Evolutionary conservation across 2,797 vertebrate species (phyloP), one percentile per base, ranked within the genome.

Genomic region (Notolepis coatsorum): DNA sequence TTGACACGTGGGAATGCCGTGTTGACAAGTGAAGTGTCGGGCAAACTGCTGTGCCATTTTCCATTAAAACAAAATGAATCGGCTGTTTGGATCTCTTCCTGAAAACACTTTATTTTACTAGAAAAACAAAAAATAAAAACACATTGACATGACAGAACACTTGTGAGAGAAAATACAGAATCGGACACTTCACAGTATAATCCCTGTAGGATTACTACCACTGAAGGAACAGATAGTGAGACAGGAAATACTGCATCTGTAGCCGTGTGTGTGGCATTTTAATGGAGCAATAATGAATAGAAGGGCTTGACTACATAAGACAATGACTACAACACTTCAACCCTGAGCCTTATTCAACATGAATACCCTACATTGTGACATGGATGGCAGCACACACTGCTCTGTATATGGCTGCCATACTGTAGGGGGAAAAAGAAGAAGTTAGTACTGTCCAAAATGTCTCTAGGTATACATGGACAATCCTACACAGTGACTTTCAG

Each of bases 321-420:
- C 77, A 62, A 57, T 60, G 56, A 79, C 71, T 62, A 84, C 67
- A 83, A 87, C 77, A 86, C 80, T 77, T 88, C 71, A 88, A 86
- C 88, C 90, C 90, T 91, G 90, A 91, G 90, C 81, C 85, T 85
- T 88, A 77, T 85, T 86, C 45, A 74, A 89, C 76, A 83, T 75
- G 71, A 84, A 88, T 76, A 83, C 70, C 77, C 61, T 73, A 85
- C 69, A 56, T 71, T 21, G 13, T 52, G 67, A 80, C 71, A 69
- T 63, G 80, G 61, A 73, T 31, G 24, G 71, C 73, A 8, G 35
- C 15, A 71, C 75, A 54, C 61, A 48, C 43, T 42, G 71, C 48
- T 73, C 71, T 75, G 49, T 28, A 59, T 28, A 59, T 59, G 81
- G 71, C 73, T 55, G 10, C 61, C 42, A 18, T 33, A 74, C 72